These are phyloP conservation scores for Enteromius treurensis DNA, from an alignment of 2,797 vertebrate species.

Conservation along the genomic window DNA sequence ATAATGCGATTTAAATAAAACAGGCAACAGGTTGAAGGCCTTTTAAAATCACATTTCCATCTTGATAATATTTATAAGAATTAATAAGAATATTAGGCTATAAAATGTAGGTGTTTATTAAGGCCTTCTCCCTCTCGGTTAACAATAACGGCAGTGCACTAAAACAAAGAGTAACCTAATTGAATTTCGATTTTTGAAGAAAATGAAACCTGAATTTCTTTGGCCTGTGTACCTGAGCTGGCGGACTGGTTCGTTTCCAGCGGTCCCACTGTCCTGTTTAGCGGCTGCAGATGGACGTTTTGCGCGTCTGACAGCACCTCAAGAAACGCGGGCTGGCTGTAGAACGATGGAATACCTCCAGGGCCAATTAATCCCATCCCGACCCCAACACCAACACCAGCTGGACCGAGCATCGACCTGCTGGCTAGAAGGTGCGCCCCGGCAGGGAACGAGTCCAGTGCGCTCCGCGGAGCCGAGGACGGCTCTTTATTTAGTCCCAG, in stretches of 20 bases:
- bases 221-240: slow-evolving; percentile 86
- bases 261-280: slow-evolving; percentile 81
- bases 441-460: slow-evolving; percentile 83
- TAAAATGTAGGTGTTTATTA: background rate
- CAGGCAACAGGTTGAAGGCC: background rate
- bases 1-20: background rate
- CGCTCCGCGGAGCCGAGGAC: slow-evolving; percentile 79
- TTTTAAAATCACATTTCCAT: background rate
- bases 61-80: background rate
- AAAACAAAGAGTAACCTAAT: background rate
- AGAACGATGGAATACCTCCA: slow-evolving; percentile 91
- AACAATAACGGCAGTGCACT: background rate
- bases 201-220: background rate
- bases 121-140: background rate
- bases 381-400: slow-evolving; percentile 72
- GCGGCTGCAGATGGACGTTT: slow-evolving; percentile 87
- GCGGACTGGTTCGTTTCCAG: slow-evolving; percentile 89
- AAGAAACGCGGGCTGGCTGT: slow-evolving; percentile 91
- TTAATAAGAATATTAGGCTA: background rate
- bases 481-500: slow-evolving; percentile 96
- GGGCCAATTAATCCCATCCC: slow-evolving; percentile 92
- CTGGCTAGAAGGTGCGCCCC: slow-evolving; percentile 90
- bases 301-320: slow-evolving; percentile 93
- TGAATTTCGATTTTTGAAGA: background rate
- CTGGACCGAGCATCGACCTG: slow-evolving; percentile 88